These are phyloP conservation scores for Chlorodrepanis virens DNA, from an alignment of 2,113 vertebrate genomes.

Conservation along the genomic window DNA sequence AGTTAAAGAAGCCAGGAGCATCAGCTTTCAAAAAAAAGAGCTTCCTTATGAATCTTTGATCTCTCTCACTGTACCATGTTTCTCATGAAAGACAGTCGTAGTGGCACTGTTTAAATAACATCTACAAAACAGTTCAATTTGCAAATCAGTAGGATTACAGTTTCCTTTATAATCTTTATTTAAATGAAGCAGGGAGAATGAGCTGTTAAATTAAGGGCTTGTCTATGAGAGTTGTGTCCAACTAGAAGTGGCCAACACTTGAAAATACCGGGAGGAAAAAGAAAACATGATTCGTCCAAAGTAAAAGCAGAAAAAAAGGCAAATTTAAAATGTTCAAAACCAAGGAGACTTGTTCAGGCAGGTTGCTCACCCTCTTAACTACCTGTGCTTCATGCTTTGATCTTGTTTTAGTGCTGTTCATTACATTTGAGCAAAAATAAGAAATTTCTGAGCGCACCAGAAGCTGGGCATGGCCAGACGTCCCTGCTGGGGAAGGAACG, in stretches of 20 bases:
- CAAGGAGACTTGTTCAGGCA: not conserved
- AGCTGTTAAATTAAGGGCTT: conserved; percentile 59
- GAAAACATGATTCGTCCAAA: not conserved
- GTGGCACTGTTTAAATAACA: conserved; percentile 55
- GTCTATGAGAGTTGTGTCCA: conserved; percentile 1
- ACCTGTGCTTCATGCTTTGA: accelerated
- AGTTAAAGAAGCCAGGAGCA: conserved; percentile 75
- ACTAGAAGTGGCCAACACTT: conserved; percentile 48
- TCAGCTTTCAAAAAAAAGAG: conserved; percentile 62
- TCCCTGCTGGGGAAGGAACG: not conserved
- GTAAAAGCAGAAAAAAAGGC: not conserved
- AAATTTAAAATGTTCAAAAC: not conserved
- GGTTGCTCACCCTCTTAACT: no score
- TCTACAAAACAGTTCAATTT: conserved; percentile 71
- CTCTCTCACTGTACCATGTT: conserved; percentile 65
- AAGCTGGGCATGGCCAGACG: not conserved
- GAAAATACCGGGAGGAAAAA: not conserved
- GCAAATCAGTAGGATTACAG: conserved; percentile 64
- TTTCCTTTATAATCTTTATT: conserved; percentile 49
- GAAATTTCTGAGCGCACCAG: not conserved
- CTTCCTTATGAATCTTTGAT: conserved; percentile 73
- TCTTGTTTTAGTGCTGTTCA: not conserved
- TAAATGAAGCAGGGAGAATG: conserved; percentile 49
- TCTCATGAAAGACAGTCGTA: conserved; percentile 56
- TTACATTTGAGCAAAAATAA: not conserved